Percentiles rank a stretch among this genome's conserved stretches.
These are phyloP conservation scores for Thaumatotibia leucotreta DNA, from an alignment of 1,140 invertebrate genomes.

Conservation along the genomic window DNA sequence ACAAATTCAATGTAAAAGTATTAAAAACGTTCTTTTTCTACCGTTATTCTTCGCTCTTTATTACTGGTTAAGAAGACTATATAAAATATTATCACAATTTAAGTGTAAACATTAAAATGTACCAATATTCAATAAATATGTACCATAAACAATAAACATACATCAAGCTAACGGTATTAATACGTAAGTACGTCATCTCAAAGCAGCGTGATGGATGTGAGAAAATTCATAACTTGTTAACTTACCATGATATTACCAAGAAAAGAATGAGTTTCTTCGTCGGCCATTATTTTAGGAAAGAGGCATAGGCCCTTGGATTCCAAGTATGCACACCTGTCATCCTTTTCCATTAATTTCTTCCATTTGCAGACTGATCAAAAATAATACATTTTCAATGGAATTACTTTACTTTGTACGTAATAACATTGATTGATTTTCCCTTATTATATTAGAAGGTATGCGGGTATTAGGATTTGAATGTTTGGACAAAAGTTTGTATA, in stretches of 20 bases:
- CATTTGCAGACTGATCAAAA: not conserved
- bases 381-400: slow-evolving; percentile 1
- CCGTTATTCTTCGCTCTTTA: too few species aligned
- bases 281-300: slow-evolving; percentile 69
- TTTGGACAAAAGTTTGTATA: slow-evolving; percentile 14
- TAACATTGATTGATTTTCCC: slow-evolving; percentile 12
- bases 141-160: too few species aligned
- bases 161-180: too few species aligned
- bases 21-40: too few species aligned
- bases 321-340: slow-evolving; percentile 10
- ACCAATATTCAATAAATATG: too few species aligned
- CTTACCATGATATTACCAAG: slow-evolving; percentile 62
- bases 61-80: too few species aligned
- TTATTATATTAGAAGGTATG: not conserved
- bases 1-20: too few species aligned
- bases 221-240: slow-evolving; percentile 54
- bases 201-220: slow-evolving; percentile 50
- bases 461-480: not conserved
- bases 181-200: slow-evolving; percentile 20
- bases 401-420: not conserved
- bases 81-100: too few species aligned
- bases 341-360: slow-evolving; percentile 2
- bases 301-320: slow-evolving; percentile 40
- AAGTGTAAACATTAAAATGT: too few species aligned
- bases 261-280: slow-evolving; percentile 49